Conservation (phyloP, 1,140 invertebrate genomes). For the Thaumatotibia leucotreta region DNA sequence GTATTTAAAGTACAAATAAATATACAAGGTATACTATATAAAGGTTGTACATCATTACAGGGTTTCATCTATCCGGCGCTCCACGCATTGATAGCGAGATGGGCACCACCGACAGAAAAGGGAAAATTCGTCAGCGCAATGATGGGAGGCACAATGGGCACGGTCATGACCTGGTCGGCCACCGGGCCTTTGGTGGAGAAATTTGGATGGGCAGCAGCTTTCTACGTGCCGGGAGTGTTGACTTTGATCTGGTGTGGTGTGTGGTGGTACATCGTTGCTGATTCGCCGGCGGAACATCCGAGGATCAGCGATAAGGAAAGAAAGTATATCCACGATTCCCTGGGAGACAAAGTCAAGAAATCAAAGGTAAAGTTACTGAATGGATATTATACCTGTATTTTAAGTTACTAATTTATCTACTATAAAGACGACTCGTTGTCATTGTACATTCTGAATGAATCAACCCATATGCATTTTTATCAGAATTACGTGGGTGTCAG, state of each 20-base stretch:
- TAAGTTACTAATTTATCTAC: not conserved
- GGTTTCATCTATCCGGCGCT: conserved; percentile 84
- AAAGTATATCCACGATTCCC: conserved; percentile 61
- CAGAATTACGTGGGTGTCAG: not conserved
- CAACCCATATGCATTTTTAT: conserved; percentile 15
- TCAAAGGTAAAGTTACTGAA: conserved; percentile 47
- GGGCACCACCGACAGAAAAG: conserved; percentile 86
- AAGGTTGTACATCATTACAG: conserved; percentile 55
- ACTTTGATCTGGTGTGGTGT: conserved; percentile 79
- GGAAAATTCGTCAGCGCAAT: conserved; percentile 86
- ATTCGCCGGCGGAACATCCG: conserved; percentile 85
- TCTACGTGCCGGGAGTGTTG: conserved; percentile 81
- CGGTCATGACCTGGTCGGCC: conserved; percentile 84
- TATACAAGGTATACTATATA: not conserved
- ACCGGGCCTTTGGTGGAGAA: conserved; percentile 80
- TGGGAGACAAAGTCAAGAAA: conserved; percentile 62
- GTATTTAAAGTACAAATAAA: conserved; percentile 47
- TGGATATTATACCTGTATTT: not conserved
- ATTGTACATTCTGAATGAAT: conserved; percentile 22
- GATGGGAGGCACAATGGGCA: conserved; percentile 87
- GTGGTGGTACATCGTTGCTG: conserved; percentile 83
- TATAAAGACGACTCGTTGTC: not conserved
- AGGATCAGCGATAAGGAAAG: conserved; percentile 86
- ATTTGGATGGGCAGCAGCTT: conserved; percentile 85
- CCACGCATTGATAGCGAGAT: conserved; percentile 83